Percentiles rank a stretch among this genome's conserved stretches.
phyloP scores from a whole-genome alignment of 2,888 invertebrate genomes.

The Acanthosepion pharaonis region DNA sequence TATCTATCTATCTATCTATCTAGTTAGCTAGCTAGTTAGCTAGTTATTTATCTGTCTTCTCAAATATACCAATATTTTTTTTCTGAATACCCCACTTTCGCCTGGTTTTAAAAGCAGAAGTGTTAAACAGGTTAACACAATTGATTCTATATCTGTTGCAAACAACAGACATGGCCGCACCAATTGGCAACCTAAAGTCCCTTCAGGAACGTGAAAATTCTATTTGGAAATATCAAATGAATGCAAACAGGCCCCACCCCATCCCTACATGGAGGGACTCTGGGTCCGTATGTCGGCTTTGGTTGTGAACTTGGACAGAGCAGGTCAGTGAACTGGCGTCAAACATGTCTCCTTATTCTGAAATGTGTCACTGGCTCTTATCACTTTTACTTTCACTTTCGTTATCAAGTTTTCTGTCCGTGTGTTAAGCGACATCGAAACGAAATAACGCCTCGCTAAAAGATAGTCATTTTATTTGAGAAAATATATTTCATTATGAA shows the following conservation, averaged over 20 bases:
- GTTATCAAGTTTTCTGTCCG: not conserved
- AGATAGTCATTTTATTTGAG: not conserved
- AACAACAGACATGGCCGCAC: not conserved
- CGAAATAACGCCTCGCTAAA: not conserved
- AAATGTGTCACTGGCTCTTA: conserved; percentile 1
- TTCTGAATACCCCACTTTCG: not conserved
- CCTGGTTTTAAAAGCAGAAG: not conserved
- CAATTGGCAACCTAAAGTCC: not conserved
- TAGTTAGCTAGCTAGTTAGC: no score
- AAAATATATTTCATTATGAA: not conserved
- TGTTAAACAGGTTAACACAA: conserved; percentile 21
- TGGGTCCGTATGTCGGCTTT: not conserved
- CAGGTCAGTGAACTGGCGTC: not conserved
- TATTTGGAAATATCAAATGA: not conserved
- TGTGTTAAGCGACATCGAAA: not conserved
- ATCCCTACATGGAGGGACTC: not conserved
- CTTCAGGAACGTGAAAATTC: not conserved
- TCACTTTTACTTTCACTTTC: not conserved
- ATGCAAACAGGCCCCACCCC: not conserved
- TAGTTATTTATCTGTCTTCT: not conserved
- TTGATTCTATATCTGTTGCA: not conserved
- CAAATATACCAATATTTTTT: not conserved
- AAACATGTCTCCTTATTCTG: not conserved
- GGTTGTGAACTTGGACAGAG: not conserved
- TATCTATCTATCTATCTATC: no score